Evolutionary conservation across 2,113 vertebrate genomes (phyloP).

Genomic region (Eleginops maclovinus): DNA sequence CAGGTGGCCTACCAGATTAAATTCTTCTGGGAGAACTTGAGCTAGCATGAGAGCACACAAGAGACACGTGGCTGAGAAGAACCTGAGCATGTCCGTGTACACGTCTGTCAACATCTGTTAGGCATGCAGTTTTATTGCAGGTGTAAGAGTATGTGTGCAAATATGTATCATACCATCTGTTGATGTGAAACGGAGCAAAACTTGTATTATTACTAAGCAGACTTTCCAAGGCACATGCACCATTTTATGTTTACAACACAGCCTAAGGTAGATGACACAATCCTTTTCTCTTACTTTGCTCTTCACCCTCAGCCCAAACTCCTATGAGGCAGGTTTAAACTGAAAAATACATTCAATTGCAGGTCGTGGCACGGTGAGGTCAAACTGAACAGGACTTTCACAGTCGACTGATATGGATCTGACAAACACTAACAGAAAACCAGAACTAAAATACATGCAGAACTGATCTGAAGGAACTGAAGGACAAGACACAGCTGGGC

Average conservation of each 20-base stretch:
- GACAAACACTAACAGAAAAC: too few species aligned
- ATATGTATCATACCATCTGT: neutral
- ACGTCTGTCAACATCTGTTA: conserved; percentile 51
- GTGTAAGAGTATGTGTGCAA: conserved; percentile 15
- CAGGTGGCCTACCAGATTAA: conserved; percentile 57
- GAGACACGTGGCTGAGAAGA: conserved; percentile 26
- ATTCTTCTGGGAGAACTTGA: conserved; percentile 37
- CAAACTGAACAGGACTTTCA: too few species aligned
- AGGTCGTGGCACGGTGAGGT: too few species aligned
- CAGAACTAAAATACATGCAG: too few species aligned
- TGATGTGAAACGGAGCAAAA: neutral
- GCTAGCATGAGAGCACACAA: conserved; percentile 14
- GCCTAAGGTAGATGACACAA: neutral
- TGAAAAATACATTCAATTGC: too few species aligned
- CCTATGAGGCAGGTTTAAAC: too few species aligned
- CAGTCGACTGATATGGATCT: too few species aligned
- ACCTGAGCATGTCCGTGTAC: conserved; percentile 11
- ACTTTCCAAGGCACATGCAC: neutral
- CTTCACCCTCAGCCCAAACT: neutral
- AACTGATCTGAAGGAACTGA: too few species aligned
- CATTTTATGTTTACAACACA: neutral
- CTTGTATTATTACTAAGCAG: neutral
- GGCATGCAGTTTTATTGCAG: conserved; percentile 20
- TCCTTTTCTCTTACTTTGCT: neutral
- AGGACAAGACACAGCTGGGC: too few species aligned